Conservation (phyloP, 92 coral and sea anemone genomes). For the Phenganax stokvisi region DNA sequence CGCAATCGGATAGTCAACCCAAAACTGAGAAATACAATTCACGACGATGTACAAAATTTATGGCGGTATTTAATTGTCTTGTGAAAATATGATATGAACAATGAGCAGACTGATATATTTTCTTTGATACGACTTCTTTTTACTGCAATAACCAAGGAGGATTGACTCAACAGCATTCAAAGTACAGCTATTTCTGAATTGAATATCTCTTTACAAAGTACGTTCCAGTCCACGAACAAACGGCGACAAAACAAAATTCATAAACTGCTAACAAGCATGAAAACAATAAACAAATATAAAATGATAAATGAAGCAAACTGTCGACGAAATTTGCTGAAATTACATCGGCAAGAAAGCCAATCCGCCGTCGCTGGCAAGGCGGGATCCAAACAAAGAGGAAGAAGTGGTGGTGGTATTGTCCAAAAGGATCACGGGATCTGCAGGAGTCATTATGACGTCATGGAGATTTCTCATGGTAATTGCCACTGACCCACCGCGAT, state of each 20-base stretch:
- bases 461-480: no score
- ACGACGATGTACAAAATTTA: neutral
- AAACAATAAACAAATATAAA: neutral
- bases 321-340: constrained; percentile 16
- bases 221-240: constrained; percentile 13
- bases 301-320: constrained; percentile 4
- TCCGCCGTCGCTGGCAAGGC: constrained; percentile 1
- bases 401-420: neutral
- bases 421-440: constrained; percentile 33
- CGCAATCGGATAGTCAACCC: constrained; percentile 17
- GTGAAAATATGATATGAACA: neutral
- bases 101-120: neutral
- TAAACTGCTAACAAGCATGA: neutral
- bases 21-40: constrained; percentile 8
- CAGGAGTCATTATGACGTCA: constrained; percentile 16
- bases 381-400: constrained; percentile 26
- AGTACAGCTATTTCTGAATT: neutral
- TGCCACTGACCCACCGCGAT: no score
- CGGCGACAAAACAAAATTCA: constrained; percentile 7
- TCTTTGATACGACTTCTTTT: neutral
- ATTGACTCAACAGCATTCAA: constrained; percentile 9
- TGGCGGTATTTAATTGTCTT: neutral
- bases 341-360: neutral
- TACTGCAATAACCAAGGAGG: neutral
- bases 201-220: neutral